Evolutionary conservation across 1,140 invertebrate genomes (phyloP).

Genomic region (Colletes gigas): DNA sequence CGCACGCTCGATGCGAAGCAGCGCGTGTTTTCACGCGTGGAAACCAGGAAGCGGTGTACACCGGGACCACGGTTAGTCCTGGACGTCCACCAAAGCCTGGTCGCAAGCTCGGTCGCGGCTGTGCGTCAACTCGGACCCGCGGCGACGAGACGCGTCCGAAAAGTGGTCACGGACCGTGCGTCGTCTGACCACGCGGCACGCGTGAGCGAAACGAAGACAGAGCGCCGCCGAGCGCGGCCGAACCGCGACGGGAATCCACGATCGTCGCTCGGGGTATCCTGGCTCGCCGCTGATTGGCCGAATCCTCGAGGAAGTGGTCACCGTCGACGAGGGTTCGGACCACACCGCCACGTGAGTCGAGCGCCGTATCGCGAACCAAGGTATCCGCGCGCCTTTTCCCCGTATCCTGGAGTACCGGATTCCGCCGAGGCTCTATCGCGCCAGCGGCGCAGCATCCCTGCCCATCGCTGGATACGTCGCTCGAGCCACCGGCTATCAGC

Average conservation of each 20-base stretch:
- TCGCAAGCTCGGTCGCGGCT: conserved; percentile 11
- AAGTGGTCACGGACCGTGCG: conserved; percentile 51
- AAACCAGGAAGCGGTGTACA: conserved; percentile 57
- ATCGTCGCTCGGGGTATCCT: conserved; percentile 51
- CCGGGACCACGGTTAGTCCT: conserved; percentile 52
- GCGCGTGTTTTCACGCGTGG: conserved; percentile 72
- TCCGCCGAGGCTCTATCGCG: no score
- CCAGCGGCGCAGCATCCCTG: not conserved
- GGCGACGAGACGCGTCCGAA: conserved; percentile 45
- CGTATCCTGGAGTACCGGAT: not conserved
- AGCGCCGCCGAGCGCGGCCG: conserved; percentile 59
- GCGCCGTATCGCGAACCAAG: conserved; percentile 50
- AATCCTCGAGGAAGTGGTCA: conserved; percentile 65
- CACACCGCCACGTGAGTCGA: conserved; percentile 71
- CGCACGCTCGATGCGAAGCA: conserved; percentile 77
- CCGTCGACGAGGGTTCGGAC: conserved; percentile 59
- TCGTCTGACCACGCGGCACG: conserved; percentile 50
- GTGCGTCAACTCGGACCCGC: conserved; percentile 14
- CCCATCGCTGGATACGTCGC: not conserved
- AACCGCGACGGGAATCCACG: conserved; percentile 50
- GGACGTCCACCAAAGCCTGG: conserved; percentile 48
- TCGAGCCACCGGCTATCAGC: not conserved
- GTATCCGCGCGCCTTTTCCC: conserved; percentile 44
- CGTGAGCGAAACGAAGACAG: conserved; percentile 57
- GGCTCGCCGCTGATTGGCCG: conserved; percentile 64